Evolutionary conservation across 2,888 invertebrate genomes (phyloP).

Genomic region (Caradrina clavipalpis): DNA sequence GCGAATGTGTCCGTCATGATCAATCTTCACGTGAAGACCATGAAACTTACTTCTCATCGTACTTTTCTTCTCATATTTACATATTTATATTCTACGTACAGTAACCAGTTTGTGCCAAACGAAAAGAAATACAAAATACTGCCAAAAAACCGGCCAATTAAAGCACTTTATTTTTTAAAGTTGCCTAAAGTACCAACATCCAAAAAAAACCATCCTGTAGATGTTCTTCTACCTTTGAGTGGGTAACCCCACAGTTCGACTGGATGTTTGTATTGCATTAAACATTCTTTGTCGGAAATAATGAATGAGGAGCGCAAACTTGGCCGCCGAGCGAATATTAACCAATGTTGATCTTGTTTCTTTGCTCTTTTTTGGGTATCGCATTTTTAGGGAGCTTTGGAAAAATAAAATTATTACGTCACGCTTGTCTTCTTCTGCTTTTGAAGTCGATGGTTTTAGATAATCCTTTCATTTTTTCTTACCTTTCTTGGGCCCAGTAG

Average conservation of each 20-base stretch:
- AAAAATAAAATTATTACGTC: constrained; percentile 38
- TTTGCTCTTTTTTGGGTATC: constrained; percentile 57
- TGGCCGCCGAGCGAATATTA: constrained; percentile 67
- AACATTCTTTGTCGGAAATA: constrained; percentile 77
- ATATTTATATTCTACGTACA: too few species aligned
- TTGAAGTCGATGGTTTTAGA: too few species aligned
- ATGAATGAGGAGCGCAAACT: constrained; percentile 73
- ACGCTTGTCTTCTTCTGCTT: not conserved
- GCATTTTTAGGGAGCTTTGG: constrained; percentile 29
- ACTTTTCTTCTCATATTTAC: too few species aligned
- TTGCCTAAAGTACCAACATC: not conserved
- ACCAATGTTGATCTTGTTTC: constrained; percentile 66
- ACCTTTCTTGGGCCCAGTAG: too few species aligned
- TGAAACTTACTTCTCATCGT: too few species aligned
- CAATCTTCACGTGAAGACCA: too few species aligned
- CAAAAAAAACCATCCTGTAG: constrained; percentile 22
- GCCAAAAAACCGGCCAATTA: not conserved
- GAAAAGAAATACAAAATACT: too few species aligned
- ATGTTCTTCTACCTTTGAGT: constrained; percentile 23
- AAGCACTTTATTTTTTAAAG: not conserved
- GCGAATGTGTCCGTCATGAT: too few species aligned
- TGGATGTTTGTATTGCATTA: constrained; percentile 76
- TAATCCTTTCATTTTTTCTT: too few species aligned
- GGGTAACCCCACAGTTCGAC: constrained; percentile 60
- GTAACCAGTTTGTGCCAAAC: too few species aligned